Evolutionary conservation across 2,888 invertebrate genomes (phyloP).

Genomic region (Tanytarsus gracilentus): DNA sequence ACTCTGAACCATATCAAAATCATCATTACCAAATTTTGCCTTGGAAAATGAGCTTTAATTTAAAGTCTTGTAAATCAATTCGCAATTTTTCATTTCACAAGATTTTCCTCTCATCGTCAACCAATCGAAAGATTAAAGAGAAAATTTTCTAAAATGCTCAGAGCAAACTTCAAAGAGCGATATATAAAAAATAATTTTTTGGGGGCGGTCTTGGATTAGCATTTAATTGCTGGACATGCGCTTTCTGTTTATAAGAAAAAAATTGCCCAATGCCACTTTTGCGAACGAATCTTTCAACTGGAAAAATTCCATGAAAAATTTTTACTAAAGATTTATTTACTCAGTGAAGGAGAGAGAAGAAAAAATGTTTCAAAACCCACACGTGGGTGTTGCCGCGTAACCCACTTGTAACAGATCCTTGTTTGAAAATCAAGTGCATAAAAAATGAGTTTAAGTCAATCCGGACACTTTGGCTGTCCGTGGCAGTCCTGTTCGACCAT

Average conservation of each 20-base stretch:
- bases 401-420: too few relatives aligned
- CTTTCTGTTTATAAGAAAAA: too few relatives aligned
- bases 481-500: too few relatives aligned
- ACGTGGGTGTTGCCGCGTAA: too few relatives aligned
- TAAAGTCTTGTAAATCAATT: background rate
- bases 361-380: too few relatives aligned
- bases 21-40: background rate
- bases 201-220: constrained; percentile 20
- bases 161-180: background rate
- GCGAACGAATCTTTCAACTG: constrained; percentile 23
- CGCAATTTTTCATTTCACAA: background rate
- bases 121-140: constrained; percentile 11
- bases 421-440: too few relatives aligned
- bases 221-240: constrained; percentile 28
- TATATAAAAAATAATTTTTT: background rate
- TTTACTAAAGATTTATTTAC: constrained; percentile 24
- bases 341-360: too few relatives aligned
- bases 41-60: too few relatives aligned
- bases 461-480: too few relatives aligned
- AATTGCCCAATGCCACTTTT: too few relatives aligned
- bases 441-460: too few relatives aligned
- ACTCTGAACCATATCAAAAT: constrained; percentile 19
- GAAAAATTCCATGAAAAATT: constrained; percentile 28
- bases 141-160: background rate
- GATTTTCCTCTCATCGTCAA: background rate